Evolutionary conservation across 2,888 invertebrate species (phyloP), one percentile per base, ranked within the genome.

Genomic region (Apodemia mormo): DNA sequence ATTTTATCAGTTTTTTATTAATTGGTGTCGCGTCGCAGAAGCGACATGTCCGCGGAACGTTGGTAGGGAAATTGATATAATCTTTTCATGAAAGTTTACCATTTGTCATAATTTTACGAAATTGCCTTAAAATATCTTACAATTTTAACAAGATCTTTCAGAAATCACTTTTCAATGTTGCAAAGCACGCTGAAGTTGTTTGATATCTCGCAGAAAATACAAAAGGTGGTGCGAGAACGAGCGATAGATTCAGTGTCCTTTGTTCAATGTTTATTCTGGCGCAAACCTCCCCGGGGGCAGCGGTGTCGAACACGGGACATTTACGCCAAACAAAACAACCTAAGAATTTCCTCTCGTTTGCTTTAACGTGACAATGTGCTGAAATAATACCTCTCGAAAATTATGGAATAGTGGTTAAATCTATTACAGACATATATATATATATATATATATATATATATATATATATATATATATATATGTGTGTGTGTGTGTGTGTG

Each of bases 191-290:
- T 14, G 30, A 29, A 33, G 61, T 33, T 37, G 61, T 61, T 37
- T 33, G 61, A 33, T 61, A 61, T 61, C 61, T 61, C 33, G 33
- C 14, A 61, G 61, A 33, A 33, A 33, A 61, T 14, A 61, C 33
- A 61, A 61, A 58, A 61, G 61, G 61, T 61, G 61, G 12, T 30
- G 30, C 30, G 14, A 30, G 33, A 61, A 33, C 33, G 61, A 30
- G 61, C 52, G 14, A 52, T 52, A 52, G n/a, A n/a, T 52, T 52
- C 14, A 14, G 10, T 37, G 33, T 30, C 61, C 61, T 61, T 61
- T 61, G 61, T 61, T 14, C 61, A 10, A 37, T 61, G 61, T 61
- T 61, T 37, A 33, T 33, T 61, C 61, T 61, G 14, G 33, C 30
- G 9, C 4, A 29, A 58, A 10, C 30, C 58, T 30, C 12, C 58